These are phyloP conservation scores for Bellardia bayeri DNA, from an alignment of 2,888 invertebrate species.

Conservation along the genomic window DNA sequence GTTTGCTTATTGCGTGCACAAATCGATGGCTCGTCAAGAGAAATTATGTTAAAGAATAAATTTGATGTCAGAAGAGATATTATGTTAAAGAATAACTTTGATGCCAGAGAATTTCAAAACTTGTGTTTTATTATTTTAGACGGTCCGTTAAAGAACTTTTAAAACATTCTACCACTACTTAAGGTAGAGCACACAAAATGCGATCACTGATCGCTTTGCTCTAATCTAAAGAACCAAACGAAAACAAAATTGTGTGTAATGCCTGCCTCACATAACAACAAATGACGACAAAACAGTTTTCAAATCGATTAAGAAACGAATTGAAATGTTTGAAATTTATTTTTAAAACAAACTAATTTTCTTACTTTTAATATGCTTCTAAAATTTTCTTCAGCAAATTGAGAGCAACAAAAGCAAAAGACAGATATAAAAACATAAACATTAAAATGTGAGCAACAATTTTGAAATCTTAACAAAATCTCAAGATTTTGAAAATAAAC, in stretches of 20 bases:
- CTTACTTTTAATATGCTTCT: constrained; percentile 1
- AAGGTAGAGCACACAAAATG: constrained; percentile 19
- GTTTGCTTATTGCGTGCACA: no score
- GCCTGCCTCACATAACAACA: background rate
- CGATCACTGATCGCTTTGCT: background rate
- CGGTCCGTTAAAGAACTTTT: background rate
- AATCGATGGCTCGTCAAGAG: no score
- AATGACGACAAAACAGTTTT: constrained; percentile 50
- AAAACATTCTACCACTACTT: background rate
- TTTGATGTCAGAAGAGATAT: no score
- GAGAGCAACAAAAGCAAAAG: constrained; percentile 45
- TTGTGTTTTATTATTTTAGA: no score
- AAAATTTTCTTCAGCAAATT: constrained; percentile 18
- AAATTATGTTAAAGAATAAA: no score
- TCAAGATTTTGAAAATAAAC: constrained; percentile 45
- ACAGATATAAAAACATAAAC: constrained; percentile 5
- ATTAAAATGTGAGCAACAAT: constrained; percentile 47
- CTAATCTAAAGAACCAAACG: background rate
- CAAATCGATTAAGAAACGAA: constrained; percentile 38
- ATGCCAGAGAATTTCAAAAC: no score
- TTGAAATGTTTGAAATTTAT: constrained; percentile 64
- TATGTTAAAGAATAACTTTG: no score
- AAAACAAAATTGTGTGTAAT: constrained; percentile 36
- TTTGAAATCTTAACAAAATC: constrained; percentile 27
- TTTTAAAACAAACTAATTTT: constrained; percentile 70